These are phyloP conservation scores for Cryptoblepharus egeriae DNA, from an alignment of 2,797 vertebrate species.

Conservation along the genomic window DNA sequence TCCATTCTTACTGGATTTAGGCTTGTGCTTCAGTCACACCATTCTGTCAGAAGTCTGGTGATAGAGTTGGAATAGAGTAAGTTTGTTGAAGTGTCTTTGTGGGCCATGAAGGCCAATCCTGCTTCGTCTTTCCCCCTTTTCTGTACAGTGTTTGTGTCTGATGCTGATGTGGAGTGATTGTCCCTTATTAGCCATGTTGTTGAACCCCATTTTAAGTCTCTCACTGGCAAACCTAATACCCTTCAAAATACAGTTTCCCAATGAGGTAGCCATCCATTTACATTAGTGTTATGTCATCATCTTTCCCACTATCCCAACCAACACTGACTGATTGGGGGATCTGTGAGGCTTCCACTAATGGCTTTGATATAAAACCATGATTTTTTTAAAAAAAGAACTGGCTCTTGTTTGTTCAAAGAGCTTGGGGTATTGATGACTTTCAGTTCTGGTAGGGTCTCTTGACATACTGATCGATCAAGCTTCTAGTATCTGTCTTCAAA, in stretches of 20 bases:
- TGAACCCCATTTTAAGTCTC: not conserved
- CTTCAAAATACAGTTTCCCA: not conserved
- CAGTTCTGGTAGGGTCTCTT: accelerated
- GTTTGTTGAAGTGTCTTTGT: not conserved
- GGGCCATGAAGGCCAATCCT: too few species aligned
- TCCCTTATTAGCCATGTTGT: not conserved
- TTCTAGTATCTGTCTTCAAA: not conserved
- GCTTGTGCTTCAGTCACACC: not conserved
- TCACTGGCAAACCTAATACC: not conserved
- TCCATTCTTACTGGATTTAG: not conserved
- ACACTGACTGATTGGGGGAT: not conserved
- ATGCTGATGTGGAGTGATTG: not conserved
- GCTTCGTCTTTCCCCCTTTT: too few species aligned
- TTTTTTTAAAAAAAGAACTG: too few species aligned
- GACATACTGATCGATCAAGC: not conserved
- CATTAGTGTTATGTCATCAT: not conserved
- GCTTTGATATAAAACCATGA: not conserved
- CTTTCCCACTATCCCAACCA: not conserved
- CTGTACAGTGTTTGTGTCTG: too few species aligned
- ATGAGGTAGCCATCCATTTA: not conserved
- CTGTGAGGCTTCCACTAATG: not conserved
- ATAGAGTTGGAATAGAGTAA: not conserved
- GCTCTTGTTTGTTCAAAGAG: not conserved
- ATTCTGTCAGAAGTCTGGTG: not conserved
- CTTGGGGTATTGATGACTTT: accelerated